These are phyloP conservation scores for Drosophila lowei DNA, from an alignment of 1,140 invertebrate genomes.

Conservation along the genomic window DNA sequence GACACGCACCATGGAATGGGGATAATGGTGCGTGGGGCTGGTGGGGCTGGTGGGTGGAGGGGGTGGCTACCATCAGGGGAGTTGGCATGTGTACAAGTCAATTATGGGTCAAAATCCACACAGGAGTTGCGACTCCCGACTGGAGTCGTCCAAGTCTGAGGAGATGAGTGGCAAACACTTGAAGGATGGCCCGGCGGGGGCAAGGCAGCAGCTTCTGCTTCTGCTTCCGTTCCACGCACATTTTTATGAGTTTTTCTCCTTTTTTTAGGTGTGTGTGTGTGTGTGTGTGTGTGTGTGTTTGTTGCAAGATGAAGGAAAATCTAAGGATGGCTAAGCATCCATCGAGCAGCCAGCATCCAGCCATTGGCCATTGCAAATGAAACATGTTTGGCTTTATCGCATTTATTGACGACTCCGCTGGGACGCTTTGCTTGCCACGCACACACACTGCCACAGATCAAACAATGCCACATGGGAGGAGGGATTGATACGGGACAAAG, in stretches of 20 bases:
- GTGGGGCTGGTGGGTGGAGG: neutral
- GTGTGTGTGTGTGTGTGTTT: neutral
- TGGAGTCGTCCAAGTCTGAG: slow-evolving; percentile 4
- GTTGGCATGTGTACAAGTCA: slow-evolving; percentile 79
- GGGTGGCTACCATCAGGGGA: slow-evolving; percentile 50
- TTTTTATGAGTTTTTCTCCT: slow-evolving; percentile 67
- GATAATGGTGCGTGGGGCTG: neutral
- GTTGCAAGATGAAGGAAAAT: slow-evolving; percentile 21
- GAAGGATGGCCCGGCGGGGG: slow-evolving; percentile 18
- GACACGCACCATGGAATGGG: slow-evolving; percentile 50
- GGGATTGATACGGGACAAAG: too few relatives aligned
- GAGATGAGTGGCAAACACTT: slow-evolving; percentile 57
- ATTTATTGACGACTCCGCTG: slow-evolving; percentile 79
- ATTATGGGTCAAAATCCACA: slow-evolving; percentile 80
- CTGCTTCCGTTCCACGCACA: slow-evolving; percentile 37
- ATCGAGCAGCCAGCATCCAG: slow-evolving; percentile 3
- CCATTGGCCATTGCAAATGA: slow-evolving; percentile 72
- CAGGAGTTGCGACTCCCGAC: slow-evolving; percentile 55
- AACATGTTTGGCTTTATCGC: slow-evolving; percentile 81
- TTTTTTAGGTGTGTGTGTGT: slow-evolving; percentile 8
- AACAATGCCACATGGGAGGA: slow-evolving; percentile 63
- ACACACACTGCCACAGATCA: slow-evolving; percentile 60
- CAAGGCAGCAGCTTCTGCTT: neutral
- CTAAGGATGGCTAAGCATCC: slow-evolving; percentile 9
- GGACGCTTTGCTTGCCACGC: slow-evolving; percentile 65